Evolutionary conservation across 2,113 vertebrate species (phyloP).

Genomic region (Polypterus bichir): DNA sequence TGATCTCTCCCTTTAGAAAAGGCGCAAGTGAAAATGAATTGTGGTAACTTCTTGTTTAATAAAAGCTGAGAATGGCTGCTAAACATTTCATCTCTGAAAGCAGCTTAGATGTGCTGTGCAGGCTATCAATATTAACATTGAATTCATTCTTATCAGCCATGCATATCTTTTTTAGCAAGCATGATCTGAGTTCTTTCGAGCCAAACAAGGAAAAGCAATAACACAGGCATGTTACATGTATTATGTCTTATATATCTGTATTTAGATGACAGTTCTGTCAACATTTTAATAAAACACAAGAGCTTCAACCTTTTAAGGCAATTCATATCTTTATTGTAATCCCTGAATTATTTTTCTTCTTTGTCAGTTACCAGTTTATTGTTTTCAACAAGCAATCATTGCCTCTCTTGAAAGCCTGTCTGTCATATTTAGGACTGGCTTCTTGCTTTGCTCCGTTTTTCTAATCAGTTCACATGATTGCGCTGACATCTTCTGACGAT

Average conservation of each 20-base stretch:
- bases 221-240: not conserved
- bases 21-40: conserved; percentile 3
- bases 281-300: conserved; percentile 4
- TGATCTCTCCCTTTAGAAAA: conserved; percentile 12
- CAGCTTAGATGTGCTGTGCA: not conserved
- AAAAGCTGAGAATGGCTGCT: conserved; percentile 1
- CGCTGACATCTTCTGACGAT: conserved; percentile 59
- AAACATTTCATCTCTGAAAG: conserved; percentile 11
- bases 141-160: not conserved
- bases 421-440: conserved; percentile 40
- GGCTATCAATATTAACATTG: conserved; percentile 1
- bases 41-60: not conserved
- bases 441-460: conserved; percentile 49
- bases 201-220: not conserved
- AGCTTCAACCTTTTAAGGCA: conserved; percentile 27
- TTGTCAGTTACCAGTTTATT: conserved; percentile 39
- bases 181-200: not conserved
- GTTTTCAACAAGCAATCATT: conserved; percentile 44
- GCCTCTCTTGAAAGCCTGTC: conserved; percentile 46
- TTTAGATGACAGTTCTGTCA: conserved; percentile 6
- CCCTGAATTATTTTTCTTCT: conserved; percentile 17
- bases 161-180: not conserved
- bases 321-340: conserved; percentile 47
- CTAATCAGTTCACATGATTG: conserved; percentile 77
- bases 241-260: conserved; percentile 8